phyloP scores from a whole-genome alignment of 2,113 vertebrate species.

The Petrocephalus microphthalmus region DNA sequence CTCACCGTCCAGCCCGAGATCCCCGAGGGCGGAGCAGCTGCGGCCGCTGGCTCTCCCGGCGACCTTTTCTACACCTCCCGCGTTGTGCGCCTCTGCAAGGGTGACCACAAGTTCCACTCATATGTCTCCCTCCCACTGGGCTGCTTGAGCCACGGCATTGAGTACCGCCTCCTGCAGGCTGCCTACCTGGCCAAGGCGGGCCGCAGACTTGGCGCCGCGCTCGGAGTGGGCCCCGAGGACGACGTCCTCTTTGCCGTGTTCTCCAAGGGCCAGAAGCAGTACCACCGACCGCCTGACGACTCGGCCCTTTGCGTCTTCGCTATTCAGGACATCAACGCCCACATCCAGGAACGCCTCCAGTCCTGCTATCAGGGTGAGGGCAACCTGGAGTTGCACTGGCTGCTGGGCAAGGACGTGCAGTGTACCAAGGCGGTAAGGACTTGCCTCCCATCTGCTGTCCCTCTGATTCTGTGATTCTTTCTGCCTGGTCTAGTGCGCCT shows the following conservation, averaged over 20 bases:
- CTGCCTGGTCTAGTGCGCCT: neutral
- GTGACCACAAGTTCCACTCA: constrained; percentile 93
- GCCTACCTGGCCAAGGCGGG: constrained; percentile 83
- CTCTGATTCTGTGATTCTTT: neutral
- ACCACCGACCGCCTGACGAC: constrained; percentile 78
- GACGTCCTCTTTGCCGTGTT: constrained; percentile 93
- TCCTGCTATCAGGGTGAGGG: constrained; percentile 96
- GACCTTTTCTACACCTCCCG: constrained; percentile 92
- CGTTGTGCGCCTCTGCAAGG: constrained; percentile 89
- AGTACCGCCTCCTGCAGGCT: constrained; percentile 88
- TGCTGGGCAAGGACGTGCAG: constrained; percentile 89
- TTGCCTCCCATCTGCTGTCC: neutral
- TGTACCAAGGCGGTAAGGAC: constrained; percentile 85
- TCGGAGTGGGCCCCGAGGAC: constrained; percentile 76
- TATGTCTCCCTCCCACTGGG: constrained; percentile 91
- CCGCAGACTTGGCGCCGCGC: constrained; percentile 67
- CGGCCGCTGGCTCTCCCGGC: constrained; percentile 64
- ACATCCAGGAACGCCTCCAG: constrained; percentile 86
- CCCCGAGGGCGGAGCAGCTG: constrained; percentile 67
- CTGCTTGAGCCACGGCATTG: constrained; percentile 72
- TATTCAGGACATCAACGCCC: constrained; percentile 73
- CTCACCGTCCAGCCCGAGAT: constrained; percentile 90
- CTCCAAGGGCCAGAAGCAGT: constrained; percentile 94
- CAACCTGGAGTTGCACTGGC: constrained; percentile 92
- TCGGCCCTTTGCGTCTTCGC: constrained; percentile 87